phyloP scores from a whole-genome alignment of 1,140 invertebrate species.

The Dreissena rostriformis region DNA sequence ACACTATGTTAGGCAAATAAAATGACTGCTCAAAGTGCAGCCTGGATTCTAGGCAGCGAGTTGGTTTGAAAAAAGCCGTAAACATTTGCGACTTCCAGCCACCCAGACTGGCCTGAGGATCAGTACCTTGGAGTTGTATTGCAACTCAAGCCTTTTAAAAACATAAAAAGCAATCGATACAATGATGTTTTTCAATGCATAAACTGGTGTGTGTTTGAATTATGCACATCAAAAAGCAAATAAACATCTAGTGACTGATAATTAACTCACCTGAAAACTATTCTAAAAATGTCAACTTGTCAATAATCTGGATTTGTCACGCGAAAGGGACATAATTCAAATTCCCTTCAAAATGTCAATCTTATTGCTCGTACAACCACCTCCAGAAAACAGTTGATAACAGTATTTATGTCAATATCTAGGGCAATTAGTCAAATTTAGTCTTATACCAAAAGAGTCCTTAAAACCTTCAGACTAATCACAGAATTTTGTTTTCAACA shows the following conservation, averaged over 20 bases:
- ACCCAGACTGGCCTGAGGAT: no score
- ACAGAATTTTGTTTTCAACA: constrained; percentile 42
- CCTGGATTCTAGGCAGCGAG: background rate
- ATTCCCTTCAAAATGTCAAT: background rate
- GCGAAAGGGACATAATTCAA: background rate
- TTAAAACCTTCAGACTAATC: background rate
- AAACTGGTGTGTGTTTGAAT: background rate
- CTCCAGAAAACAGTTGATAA: background rate
- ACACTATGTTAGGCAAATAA: no score
- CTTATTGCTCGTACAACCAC: background rate
- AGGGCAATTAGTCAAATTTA: background rate
- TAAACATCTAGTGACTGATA: background rate
- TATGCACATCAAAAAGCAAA: background rate
- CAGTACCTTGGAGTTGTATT: no score
- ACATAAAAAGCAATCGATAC: background rate
- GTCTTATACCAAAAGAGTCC: background rate
- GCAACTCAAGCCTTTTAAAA: no score
- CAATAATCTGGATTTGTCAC: background rate
- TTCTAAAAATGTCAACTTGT: constrained; percentile 13
- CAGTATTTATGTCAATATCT: background rate
- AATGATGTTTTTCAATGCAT: background rate
- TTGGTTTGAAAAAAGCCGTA: no score
- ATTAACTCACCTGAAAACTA: constrained; percentile 35
- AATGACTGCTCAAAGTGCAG: no score
- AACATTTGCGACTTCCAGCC: no score